Conservation (phyloP, 2,113 vertebrate species). For the Phaethornis superciliosus region DNA sequence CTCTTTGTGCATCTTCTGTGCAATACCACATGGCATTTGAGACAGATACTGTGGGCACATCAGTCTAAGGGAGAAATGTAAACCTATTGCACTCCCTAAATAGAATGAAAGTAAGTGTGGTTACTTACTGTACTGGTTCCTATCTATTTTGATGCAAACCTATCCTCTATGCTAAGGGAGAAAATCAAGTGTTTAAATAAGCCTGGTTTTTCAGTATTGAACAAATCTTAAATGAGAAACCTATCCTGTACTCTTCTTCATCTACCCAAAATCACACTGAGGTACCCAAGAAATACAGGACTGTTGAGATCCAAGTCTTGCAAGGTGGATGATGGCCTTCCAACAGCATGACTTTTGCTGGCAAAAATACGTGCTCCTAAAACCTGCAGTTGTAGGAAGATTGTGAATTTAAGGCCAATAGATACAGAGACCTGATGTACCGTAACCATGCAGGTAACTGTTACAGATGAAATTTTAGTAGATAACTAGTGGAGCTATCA, state of each 20-base stretch:
- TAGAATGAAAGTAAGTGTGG: not conserved
- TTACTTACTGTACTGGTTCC: not conserved
- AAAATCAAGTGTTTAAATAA: not conserved
- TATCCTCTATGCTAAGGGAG: not conserved
- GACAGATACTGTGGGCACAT: not conserved
- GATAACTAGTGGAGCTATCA: too few relatives aligned
- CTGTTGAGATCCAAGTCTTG: not conserved
- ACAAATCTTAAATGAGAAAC: not conserved
- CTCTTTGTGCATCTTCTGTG: fast-evolving
- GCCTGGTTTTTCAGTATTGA: not conserved
- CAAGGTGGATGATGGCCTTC: not conserved
- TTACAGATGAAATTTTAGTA: too few relatives aligned
- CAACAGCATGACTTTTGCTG: not conserved
- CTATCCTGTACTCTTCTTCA: not conserved
- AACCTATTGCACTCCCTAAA: not conserved
- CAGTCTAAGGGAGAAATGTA: not conserved
- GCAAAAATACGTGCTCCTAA: not conserved
- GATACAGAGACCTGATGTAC: too few relatives aligned
- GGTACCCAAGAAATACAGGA: not conserved
- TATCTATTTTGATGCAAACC: not conserved
- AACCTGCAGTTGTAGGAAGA: not conserved
- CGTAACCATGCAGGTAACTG: too few relatives aligned
- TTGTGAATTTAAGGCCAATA: too few relatives aligned
- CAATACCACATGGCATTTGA: fast-evolving
- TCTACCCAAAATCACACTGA: not conserved